Conservation (phyloP, 2,888 invertebrate genomes). For the Aspidiotus destructor region DNA sequence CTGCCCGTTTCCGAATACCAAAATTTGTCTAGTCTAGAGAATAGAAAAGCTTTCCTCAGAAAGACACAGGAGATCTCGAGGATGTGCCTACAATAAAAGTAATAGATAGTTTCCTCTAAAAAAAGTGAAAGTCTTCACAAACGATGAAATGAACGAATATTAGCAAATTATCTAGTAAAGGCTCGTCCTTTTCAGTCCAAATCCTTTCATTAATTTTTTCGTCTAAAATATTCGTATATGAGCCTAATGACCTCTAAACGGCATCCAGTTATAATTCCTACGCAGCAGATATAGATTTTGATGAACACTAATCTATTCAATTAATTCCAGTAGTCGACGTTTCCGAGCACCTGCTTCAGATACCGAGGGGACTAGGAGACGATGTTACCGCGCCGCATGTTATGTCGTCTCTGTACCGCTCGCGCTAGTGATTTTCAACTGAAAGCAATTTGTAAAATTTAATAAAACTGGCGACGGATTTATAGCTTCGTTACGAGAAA, state of each 20-base stretch:
- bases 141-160: too few species aligned
- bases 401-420: too few species aligned
- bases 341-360: slow-evolving; percentile 18
- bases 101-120: too few species aligned
- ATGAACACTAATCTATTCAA: slow-evolving; percentile 29
- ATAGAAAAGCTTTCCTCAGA: too few species aligned
- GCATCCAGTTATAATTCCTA: slow-evolving; percentile 9
- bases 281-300: slow-evolving; percentile 21
- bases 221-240: background rate
- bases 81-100: too few species aligned
- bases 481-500: slow-evolving; percentile 23
- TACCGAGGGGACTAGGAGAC: slow-evolving; percentile 6
- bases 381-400: slow-evolving; percentile 1
- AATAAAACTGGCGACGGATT: slow-evolving; percentile 31
- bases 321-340: slow-evolving; percentile 26
- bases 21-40: too few species aligned
- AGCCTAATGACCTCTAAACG: background rate
- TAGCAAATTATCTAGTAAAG: too few species aligned
- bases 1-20: too few species aligned
- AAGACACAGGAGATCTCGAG: too few species aligned
- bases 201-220: too few species aligned
- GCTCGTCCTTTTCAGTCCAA: too few species aligned
- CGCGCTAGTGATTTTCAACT: slow-evolving; percentile 3
- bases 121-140: too few species aligned
- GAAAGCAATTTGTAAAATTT: slow-evolving; percentile 32